A percentile compares a stretch with the other conserved stretches of the same genome.
Evolutionary conservation across 2,113 vertebrate species (phyloP).

Genomic region (human (Homo sapiens)): DNA sequence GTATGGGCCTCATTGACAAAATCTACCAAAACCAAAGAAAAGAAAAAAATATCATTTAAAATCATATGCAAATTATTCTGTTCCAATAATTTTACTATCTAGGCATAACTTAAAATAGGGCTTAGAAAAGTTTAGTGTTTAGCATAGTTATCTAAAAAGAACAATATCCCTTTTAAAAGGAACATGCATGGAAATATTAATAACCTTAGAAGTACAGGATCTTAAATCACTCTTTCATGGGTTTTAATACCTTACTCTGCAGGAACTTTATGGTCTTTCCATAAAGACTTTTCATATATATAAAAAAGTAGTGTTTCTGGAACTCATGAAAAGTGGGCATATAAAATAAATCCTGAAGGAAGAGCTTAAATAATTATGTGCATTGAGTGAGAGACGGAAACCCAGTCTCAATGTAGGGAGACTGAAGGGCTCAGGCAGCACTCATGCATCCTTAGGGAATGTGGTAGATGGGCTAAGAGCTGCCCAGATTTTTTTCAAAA

Average conservation of each 20-base stretch:
- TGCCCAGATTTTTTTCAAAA: neutral
- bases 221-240: neutral
- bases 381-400: neutral
- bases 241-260: neutral
- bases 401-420: neutral
- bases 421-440: accelerated
- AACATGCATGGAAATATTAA: neutral
- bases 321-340: neutral
- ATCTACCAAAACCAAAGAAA: neutral
- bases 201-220: neutral
- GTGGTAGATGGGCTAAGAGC: neutral
- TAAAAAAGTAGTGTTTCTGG: neutral
- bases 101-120: neutral
- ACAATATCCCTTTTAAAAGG: neutral
- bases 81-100: neutral
- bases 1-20: neutral
- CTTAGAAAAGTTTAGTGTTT: neutral
- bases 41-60: neutral
- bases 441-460: neutral
- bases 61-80: neutral
- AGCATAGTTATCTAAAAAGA: neutral
- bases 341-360: neutral
- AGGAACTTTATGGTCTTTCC: neutral
- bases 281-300: neutral
- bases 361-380: neutral